Base-by-base conservation (phyloP, 2,797 vertebrate species). In the Ctenopoma kingsleyae region DNA sequence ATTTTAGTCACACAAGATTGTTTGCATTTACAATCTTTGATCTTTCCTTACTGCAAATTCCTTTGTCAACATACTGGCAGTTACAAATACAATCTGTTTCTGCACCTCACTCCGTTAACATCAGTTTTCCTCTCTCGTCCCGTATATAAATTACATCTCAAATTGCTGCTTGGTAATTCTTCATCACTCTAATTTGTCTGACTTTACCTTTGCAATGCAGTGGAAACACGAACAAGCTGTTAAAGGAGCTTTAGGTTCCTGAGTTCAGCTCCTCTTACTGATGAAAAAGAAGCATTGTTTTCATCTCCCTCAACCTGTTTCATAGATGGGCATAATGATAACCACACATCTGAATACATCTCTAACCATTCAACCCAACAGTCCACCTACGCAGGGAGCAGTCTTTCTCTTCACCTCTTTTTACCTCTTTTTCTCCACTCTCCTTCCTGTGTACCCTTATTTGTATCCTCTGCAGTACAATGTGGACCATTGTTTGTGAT, bases 401-500 rank as follows among this genome's bases (percentile, higher is more conserved):
- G 40, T 75, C 55, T 76, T 54, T 76, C 79, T 58, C 75, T 50
- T 27, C 27, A 43, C 60, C 56, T 76, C 50, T n/a, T n/a, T n/a
- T n/a, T 54, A 50, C 52, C 41, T 54, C 15, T 30, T 40, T 59
- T 53, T 56, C 40, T 59, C 8, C 27, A 35, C 59, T 76, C 15
- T 65, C 15, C 32, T 55, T 40, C 56, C 53, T 52, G 50, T 71
- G 38, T 72, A 61, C 66, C 62, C 62, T 25, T 52, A 36, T 51
- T 50, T 68, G 52, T 61, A 56, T 78, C 55, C 56, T 30, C 41
- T 46, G n/a, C 56, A 63, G 56, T n/a, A 91, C 84, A 90, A 77
- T 85, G 75, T 4, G 1, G 49, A 40, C 44, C 77, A 74, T 89
- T 91, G 89, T 92, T 85, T 81, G 75, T 74, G 32, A 32, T 68